Base-by-base conservation (phyloP, 2,113 vertebrate genomes). In the Ceuthmochares aereus region DNA sequence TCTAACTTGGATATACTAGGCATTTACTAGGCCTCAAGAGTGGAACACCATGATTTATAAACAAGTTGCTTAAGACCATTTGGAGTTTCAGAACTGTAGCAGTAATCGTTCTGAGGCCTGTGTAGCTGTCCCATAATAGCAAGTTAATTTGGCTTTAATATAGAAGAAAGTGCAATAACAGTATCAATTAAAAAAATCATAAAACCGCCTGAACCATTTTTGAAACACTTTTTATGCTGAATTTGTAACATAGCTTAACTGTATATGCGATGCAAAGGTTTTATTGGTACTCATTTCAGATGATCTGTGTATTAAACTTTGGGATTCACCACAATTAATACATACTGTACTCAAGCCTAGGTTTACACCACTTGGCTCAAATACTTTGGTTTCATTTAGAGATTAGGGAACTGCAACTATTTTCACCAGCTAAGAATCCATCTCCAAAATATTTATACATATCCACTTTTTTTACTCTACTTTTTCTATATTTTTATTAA, bases 71-170 rank as follows among this genome's bases (percentile, higher is more conserved):
- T 74, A 73, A 91, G 52, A 83, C 66, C 49, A 76, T 96, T 94
- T 93, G 84, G 68, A 75, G 64, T 9, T 91, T 96, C 85, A 93
- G 54, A 86, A 84, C 37, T 79, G 27, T 75, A 86, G 42, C 73
- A 89, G 56, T 88, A 93, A 86, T 78, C n/a, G 2, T 95, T 83
- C n/a, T 85, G 72, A 92, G 62, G 20, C 73, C 69, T 75, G 7
- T 79, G 66, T 66, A 87, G 43, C 69, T 91, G 54, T 42, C 69
- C 94, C 84, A 79, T 90, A 84, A 88, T 49, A 90, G 40, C 32
- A 76, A 93, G 85, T 62, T 94, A 94, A 94, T 95, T 94, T 86
- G 73, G 15, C 34, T 94, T 84, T 93, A 91, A 89, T 95, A 84
- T 36, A 84, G 88, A 90, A 94, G 67, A 74, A 91, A 93, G 47